Conservation (phyloP, 2,888 invertebrate species). For the Drosophila hawaiiensis region DNA sequence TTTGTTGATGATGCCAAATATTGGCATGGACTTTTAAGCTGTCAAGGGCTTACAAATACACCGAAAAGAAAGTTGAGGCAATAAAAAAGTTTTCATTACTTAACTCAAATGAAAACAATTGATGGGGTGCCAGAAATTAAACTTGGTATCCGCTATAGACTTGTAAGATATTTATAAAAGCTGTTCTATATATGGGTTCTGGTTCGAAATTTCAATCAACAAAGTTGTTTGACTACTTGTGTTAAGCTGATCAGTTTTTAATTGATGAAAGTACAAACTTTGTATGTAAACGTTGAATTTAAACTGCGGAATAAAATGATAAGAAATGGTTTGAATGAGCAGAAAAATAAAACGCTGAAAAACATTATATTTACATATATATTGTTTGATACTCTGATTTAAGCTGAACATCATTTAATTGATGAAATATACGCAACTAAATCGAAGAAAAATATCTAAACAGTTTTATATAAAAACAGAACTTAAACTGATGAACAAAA, state of each 20-base stretch:
- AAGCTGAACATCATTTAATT: background rate
- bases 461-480: background rate
- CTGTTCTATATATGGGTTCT: background rate
- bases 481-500: background rate
- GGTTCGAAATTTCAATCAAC: background rate
- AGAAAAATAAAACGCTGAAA: background rate
- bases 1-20: slow-evolving; percentile 56
- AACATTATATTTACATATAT: background rate
- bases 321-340: background rate
- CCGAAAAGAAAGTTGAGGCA: slow-evolving; percentile 13
- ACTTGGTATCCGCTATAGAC: background rate
- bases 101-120: slow-evolving; percentile 23
- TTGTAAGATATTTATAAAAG: background rate
- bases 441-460: background rate
- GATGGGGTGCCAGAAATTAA: slow-evolving; percentile 10
- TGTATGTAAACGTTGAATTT: background rate
- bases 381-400: background rate
- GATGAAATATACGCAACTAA: background rate
- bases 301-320: background rate
- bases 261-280: background rate
- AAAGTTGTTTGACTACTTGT: background rate
- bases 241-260: background rate
- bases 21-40: slow-evolving; percentile 26
- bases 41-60: slow-evolving; percentile 27
- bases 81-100: slow-evolving; percentile 27